Percentiles rank a stretch among this genome's conserved stretches.
These are phyloP conservation scores for Carlito syrichta DNA, from an alignment of 2,113 vertebrate species.

Conservation along the genomic window DNA sequence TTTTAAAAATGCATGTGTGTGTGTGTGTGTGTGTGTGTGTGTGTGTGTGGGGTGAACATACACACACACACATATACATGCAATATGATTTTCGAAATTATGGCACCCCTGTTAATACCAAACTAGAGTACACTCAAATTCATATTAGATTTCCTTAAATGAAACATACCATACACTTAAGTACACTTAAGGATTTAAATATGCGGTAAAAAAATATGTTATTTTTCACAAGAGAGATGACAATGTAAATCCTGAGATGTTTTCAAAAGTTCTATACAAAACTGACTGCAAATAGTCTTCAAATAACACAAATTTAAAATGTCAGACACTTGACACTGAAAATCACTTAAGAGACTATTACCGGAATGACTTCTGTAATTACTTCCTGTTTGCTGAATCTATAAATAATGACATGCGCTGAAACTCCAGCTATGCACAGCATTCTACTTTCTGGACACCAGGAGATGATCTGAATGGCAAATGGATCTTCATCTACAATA, in stretches of 20 bases:
- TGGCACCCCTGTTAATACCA: neutral
- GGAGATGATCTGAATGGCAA: constrained; percentile 96
- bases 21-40: no score
- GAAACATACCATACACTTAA: neutral
- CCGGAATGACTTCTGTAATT: constrained; percentile 95
- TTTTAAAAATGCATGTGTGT: neutral
- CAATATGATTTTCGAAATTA: neutral
- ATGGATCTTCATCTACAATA: constrained; percentile 97
- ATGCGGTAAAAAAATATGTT: neutral
- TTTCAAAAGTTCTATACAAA: constrained; percentile 29
- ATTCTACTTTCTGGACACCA: constrained; percentile 98
- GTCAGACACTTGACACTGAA: neutral
- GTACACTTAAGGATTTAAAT: neutral
- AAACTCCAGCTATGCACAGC: constrained; percentile 96
- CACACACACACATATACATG: accelerated
- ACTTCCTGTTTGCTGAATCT: constrained; percentile 98
- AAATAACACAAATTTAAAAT: neutral
- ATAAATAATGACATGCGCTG: constrained; percentile 96
- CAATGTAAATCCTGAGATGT: neutral
- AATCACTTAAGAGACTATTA: constrained; percentile 70
- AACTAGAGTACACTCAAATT: neutral
- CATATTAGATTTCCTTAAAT: neutral
- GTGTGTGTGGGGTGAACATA: no score
- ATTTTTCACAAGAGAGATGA: neutral
- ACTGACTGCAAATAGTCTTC: neutral